These are phyloP conservation scores for Stichopus chloronotus DNA, from an alignment of 35 echinoderm and acorn worm genomes.

Conservation along the genomic window DNA sequence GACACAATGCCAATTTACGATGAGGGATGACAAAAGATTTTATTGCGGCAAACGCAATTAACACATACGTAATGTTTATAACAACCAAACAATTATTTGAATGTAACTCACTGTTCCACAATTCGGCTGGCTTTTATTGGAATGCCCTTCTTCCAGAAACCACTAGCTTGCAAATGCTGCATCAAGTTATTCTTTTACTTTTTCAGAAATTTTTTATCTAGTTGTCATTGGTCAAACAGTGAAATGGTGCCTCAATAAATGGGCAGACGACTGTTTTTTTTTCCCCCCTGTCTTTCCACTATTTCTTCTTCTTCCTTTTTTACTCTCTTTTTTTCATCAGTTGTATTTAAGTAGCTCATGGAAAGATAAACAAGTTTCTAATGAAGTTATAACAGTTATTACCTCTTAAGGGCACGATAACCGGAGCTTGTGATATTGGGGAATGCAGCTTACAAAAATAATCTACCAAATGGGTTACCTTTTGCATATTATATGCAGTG, in stretches of 20 bases:
- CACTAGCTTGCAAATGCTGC: too few relatives aligned
- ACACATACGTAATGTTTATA: too few relatives aligned
- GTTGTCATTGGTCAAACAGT: neutral
- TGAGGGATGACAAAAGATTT: too few relatives aligned
- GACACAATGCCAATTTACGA: too few relatives aligned
- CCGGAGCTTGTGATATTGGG: neutral
- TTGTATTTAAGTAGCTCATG: neutral
- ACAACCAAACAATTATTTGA: too few relatives aligned
- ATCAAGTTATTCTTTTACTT: neutral
- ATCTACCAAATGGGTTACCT: neutral
- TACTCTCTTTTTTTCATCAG: too few relatives aligned
- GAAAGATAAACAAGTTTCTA: neutral
- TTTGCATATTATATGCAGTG: too few relatives aligned
- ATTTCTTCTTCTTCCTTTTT: too few relatives aligned
- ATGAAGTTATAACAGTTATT: constrained; percentile 17
- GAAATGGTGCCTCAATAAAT: neutral
- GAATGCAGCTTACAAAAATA: constrained; percentile 2
- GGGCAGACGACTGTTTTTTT: neutral
- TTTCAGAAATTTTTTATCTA: neutral
- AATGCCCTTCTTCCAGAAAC: too few relatives aligned
- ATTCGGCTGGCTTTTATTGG: too few relatives aligned
- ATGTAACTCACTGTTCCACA: too few relatives aligned
- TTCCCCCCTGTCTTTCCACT: neutral
- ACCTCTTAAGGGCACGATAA: neutral
- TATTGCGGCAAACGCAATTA: too few relatives aligned